Evolutionary conservation across 2,113 vertebrate species (phyloP).

Genomic region (Penelope pileata): DNA sequence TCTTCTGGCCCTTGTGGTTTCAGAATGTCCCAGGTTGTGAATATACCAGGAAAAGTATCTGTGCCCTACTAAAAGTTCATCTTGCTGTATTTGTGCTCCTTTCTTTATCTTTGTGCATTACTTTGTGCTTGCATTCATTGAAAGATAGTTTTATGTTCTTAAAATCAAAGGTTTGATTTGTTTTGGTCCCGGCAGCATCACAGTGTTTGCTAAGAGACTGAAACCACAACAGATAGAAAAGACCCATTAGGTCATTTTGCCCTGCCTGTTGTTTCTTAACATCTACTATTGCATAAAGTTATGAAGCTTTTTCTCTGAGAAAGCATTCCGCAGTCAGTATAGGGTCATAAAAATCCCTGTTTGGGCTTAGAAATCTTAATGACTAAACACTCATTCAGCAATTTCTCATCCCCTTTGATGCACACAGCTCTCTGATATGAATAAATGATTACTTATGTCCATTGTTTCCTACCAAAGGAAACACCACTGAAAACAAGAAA

Average conservation of each 20-base stretch:
- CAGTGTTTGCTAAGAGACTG: background rate
- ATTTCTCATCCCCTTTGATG: background rate
- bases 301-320: background rate
- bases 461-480: background rate
- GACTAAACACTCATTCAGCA: background rate
- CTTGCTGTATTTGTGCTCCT: background rate
- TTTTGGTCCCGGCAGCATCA: background rate
- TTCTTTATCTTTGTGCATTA: background rate
- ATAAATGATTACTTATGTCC: background rate
- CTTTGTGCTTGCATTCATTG: background rate
- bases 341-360: background rate
- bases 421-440: background rate
- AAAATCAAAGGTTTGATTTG: background rate
- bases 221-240: conserved; percentile 27
- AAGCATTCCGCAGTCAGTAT: background rate
- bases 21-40: background rate
- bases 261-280: background rate
- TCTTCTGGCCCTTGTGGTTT: background rate
- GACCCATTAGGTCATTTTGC: background rate
- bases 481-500: background rate
- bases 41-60: background rate
- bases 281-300: background rate
- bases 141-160: background rate
- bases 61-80: background rate
- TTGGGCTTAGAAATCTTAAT: background rate